Conservation (phyloP, 2,797 vertebrate genomes). For the Lerista edwardsae region DNA sequence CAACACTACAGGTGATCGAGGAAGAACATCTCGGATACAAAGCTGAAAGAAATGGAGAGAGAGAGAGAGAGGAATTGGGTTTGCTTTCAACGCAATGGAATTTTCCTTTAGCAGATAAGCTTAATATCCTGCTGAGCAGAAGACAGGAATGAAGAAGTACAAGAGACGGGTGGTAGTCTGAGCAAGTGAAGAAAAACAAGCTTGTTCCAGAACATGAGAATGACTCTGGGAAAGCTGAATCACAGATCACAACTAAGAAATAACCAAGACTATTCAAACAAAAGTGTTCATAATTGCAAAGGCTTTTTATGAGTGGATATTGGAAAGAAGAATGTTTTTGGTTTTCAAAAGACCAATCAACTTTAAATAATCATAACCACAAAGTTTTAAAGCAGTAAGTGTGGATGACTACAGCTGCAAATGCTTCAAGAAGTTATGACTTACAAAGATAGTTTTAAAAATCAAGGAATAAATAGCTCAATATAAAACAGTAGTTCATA, state of each 20-base stretch:
- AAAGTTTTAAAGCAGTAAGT: slow-evolving; percentile 32
- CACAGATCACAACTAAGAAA: slow-evolving; percentile 43
- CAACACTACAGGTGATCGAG: background rate
- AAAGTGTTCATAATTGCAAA: slow-evolving; percentile 8
- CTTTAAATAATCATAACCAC: slow-evolving; percentile 19
- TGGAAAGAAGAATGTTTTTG: slow-evolving; percentile 25
- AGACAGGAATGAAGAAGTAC: background rate
- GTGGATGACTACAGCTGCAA: slow-evolving; percentile 36
- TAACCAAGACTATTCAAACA: slow-evolving; percentile 50
- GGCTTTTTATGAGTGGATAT: slow-evolving; percentile 25
- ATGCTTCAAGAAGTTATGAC: slow-evolving; percentile 29
- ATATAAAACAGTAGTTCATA: background rate
- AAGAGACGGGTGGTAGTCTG: slow-evolving; percentile 25
- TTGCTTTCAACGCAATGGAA: background rate
- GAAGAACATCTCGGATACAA: background rate
- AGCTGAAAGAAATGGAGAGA: background rate
- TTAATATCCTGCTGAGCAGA: background rate
- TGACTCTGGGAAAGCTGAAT: background rate
- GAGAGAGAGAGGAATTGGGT: background rate
- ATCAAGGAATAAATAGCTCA: slow-evolving; percentile 3
- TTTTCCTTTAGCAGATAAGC: slow-evolving; percentile 33
- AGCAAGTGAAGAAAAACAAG: slow-evolving; percentile 16
- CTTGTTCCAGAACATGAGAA: slow-evolving; percentile 4
- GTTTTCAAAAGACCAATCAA: background rate
- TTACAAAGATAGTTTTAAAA: slow-evolving; percentile 39